Conservation (phyloP, 2,797 vertebrate genomes). For the Adelosebastes latens region DNA sequence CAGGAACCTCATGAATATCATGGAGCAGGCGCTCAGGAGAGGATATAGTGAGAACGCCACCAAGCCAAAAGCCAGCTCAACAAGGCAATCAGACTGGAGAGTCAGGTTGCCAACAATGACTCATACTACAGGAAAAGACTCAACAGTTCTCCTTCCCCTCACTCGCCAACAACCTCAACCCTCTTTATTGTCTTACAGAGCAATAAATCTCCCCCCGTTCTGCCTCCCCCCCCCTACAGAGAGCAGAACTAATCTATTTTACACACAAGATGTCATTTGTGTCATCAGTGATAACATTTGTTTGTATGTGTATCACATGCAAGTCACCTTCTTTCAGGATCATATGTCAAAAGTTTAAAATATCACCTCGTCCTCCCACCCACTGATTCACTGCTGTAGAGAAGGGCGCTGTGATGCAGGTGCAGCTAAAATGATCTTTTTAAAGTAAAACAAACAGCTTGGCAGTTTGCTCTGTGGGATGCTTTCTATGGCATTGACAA, state of each 20-base stretch:
- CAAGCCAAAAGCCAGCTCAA: slow-evolving; percentile 70
- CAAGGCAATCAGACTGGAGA: slow-evolving; percentile 70
- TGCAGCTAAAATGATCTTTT: slow-evolving; percentile 4
- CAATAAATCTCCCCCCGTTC: slow-evolving; percentile 34
- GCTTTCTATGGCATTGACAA: not conserved
- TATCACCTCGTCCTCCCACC: not conserved
- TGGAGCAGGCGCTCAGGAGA: slow-evolving; percentile 45
- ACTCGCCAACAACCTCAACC: slow-evolving; percentile 47
- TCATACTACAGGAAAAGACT: slow-evolving; percentile 70
- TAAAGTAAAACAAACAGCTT: slow-evolving; percentile 5
- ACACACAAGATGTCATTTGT: slow-evolving; percentile 1
- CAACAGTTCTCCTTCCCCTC: slow-evolving; percentile 55
- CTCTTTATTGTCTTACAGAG: slow-evolving; percentile 45
- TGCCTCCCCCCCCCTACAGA: not conserved
- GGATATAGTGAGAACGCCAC: slow-evolving; percentile 55
- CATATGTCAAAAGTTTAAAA: slow-evolving; percentile 12
- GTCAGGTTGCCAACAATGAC: slow-evolving; percentile 71
- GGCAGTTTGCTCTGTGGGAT: not conserved
- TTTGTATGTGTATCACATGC: not conserved
- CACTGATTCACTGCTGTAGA: not conserved
- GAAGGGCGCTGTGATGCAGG: not conserved
- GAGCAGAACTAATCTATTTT: slow-evolving; percentile 5
- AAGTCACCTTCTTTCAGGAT: not conserved
- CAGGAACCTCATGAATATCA: slow-evolving; percentile 55
- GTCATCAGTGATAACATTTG: slow-evolving; percentile 6